These are phyloP conservation scores for Pelecanus crispus DNA, from an alignment of 2,113 vertebrate species.

Conservation along the genomic window DNA sequence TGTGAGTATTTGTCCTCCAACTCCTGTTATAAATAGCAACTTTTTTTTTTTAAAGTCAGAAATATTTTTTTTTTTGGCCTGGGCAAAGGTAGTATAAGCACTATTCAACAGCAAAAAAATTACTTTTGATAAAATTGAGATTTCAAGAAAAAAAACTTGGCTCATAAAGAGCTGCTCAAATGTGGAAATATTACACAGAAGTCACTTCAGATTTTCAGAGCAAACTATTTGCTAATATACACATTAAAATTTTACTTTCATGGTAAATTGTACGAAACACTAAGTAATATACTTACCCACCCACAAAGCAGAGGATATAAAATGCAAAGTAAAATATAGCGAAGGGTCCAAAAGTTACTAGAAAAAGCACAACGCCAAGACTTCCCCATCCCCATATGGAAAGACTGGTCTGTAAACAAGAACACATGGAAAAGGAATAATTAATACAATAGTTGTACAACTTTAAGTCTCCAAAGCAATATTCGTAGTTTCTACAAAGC, in stretches of 20 bases:
- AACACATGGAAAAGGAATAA: constrained; percentile 7
- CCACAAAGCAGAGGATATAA: constrained; percentile 97
- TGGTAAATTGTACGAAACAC: not conserved
- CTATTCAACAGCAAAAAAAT: not conserved
- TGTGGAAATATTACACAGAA: not conserved
- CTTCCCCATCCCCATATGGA: constrained; percentile 99
- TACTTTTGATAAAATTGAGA: not conserved
- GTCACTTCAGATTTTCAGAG: not conserved
- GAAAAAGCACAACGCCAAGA: constrained; percentile 93
- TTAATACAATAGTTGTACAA: not conserved
- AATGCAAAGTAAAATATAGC: constrained; percentile 98
- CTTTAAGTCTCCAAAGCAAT: not conserved
- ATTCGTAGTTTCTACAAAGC: not conserved
- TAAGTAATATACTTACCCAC: constrained; percentile 84
- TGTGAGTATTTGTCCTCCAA: not conserved
- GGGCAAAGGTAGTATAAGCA: not conserved
- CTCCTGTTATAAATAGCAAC: not conserved
- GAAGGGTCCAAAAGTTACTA: constrained; percentile 96
- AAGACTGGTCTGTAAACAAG: constrained; percentile 87
- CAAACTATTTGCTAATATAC: not conserved
- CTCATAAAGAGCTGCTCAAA: not conserved
- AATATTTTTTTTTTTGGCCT: not conserved
- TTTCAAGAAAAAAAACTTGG: not conserved
- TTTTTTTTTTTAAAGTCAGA: not conserved
- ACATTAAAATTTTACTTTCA: not conserved